Base-by-base conservation (phyloP, 2,888 invertebrate species). In the Eupithecia subumbrata region DNA sequence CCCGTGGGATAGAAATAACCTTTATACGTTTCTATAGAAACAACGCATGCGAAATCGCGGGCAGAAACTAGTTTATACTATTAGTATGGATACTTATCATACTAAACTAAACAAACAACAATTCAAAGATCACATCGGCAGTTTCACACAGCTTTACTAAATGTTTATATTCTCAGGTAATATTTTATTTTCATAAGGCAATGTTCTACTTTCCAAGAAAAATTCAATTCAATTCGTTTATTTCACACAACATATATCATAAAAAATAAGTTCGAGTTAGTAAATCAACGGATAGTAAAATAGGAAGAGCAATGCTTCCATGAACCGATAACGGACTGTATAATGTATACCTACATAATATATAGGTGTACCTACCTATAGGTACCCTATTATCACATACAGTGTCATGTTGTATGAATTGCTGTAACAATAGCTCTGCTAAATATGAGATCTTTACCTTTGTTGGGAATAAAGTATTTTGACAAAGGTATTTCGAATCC, bases 381-480 rank as follows among this genome's bases (percentile, higher is more conserved):
- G 3, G 56, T 56, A n/a, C n/a, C n/a, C n/a, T n/a, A n/a, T n/a
- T n/a, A n/a, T n/a, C n/a, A n/a, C n/a, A n/a, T n/a, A 56, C 69
- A 74, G 67, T 68, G 72, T 8, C 48, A 67, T 52, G 67, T 72
- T 64, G 52, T 72, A 30, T 69, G 52, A 16, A 64, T 69, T 56
- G 68, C 63, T 52, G 64, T 69, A 77, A 80, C 74, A 76, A 79
- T 75, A 73, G 79, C 69, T 74, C 68, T 76, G 56, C 30, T 30
- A 30, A 30, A 48, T 18, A 48, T 5, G 48, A 18, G 14, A 48
- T 48, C 18, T 48, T 48, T 18, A 18, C 40, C 48, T 48, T 48
- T 48, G 7, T 18, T 48, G 48, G 48, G 18, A 18, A 48, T 16
- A 18, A 45, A 45, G 16, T 45, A 45, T 18, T 48, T 16, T 16